Evolutionary conservation across 1,140 invertebrate genomes (phyloP).

Genomic region (Arion vulgaris): DNA sequence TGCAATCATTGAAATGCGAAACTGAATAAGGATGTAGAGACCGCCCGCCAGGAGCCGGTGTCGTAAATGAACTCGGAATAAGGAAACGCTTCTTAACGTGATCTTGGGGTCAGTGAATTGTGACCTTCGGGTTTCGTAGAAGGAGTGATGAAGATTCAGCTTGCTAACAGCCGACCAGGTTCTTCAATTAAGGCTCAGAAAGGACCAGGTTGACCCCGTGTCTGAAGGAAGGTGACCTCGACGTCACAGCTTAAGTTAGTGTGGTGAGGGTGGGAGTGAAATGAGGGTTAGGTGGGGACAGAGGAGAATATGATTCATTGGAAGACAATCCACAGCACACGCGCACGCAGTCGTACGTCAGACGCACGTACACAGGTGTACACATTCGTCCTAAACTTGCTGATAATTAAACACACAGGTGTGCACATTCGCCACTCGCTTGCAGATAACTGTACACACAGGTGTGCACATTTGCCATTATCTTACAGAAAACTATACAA

Average conservation of each 20-base stretch:
- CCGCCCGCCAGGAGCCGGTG: neutral
- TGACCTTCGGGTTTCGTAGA: constrained; percentile 33
- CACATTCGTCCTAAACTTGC: too few species aligned
- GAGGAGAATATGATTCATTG: neutral
- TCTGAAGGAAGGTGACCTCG: neutral
- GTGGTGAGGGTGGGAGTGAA: neutral
- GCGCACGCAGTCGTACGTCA: too few species aligned
- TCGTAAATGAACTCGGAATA: constrained; percentile 3
- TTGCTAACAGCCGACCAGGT: constrained; percentile 19
- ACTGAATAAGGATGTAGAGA: neutral
- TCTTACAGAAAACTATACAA: too few species aligned
- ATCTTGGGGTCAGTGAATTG: constrained; percentile 20
- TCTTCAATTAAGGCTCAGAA: constrained; percentile 32
- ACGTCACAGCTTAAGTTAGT: constrained; percentile 8
- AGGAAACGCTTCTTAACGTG: constrained; percentile 26
- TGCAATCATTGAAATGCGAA: constrained; percentile 31
- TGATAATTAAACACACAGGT: too few species aligned
- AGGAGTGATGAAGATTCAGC: constrained; percentile 3
- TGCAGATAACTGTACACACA: too few species aligned
- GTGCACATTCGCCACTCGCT: too few species aligned
- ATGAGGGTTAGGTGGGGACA: neutral
- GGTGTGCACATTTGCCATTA: too few species aligned
- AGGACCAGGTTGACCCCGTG: neutral
- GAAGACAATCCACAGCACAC: too few species aligned
- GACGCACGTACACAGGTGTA: too few species aligned